Conservation (phyloP, 1,140 invertebrate species). For the Bombus confusus region DNA sequence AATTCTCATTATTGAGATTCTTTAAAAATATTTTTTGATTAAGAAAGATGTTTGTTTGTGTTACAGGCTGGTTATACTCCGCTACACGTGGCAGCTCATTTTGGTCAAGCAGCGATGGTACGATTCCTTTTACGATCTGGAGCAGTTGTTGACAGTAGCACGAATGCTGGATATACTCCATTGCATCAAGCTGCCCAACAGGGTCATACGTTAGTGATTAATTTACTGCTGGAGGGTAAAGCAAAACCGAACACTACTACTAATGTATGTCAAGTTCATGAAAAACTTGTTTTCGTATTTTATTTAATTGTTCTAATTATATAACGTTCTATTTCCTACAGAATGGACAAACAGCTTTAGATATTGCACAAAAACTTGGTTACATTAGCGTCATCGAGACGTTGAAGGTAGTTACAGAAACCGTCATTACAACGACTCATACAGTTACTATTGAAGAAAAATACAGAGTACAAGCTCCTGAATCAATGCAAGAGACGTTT, state of each 20-base stretch:
- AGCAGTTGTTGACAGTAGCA: conserved; percentile 87
- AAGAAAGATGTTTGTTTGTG: neutral
- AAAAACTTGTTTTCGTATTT: neutral
- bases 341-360: conserved; percentile 98
- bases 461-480: conserved; percentile 97
- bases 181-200: conserved; percentile 99
- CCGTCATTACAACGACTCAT: conserved; percentile 88
- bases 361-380: conserved; percentile 97
- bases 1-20: neutral
- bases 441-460: conserved; percentile 92
- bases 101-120: conserved; percentile 98
- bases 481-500: conserved; percentile 99
- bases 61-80: conserved; percentile 96
- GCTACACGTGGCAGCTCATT: conserved; percentile 97
- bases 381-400: conserved; percentile 99
- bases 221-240: conserved; percentile 95
- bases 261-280: conserved; percentile 88
- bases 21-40: neutral
- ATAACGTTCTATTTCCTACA: conserved; percentile 79
- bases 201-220: conserved; percentile 97
- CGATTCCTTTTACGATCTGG: conserved; percentile 94
- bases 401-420: conserved; percentile 97
- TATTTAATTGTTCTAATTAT: neutral
- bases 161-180: conserved; percentile 96
- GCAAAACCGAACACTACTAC: conserved; percentile 97